Evolutionary conservation across 2,888 invertebrate species (phyloP).

Genomic region (Dusona sp.): DNA sequence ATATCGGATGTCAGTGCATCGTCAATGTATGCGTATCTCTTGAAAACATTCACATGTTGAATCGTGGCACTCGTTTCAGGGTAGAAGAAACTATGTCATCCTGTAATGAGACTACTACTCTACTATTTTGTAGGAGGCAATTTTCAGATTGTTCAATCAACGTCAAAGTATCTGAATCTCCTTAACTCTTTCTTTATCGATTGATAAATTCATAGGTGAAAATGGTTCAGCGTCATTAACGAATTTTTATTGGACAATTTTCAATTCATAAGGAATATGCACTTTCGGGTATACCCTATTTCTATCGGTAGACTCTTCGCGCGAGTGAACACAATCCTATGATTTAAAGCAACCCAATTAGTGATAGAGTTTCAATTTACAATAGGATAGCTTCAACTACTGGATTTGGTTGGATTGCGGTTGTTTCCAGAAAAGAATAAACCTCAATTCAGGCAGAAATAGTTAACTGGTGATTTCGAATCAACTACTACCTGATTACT

Average conservation of each 20-base stretch:
- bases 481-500: not conserved
- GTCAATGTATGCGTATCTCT: constrained; percentile 13
- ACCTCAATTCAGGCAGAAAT: not conserved
- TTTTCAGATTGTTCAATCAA: not conserved
- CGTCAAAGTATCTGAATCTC: not conserved
- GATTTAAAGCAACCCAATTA: constrained; percentile 19
- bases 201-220: not conserved
- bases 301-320: not conserved
- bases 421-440: not conserved
- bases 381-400: not conserved
- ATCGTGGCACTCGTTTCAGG: constrained; percentile 5
- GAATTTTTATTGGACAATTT: not conserved
- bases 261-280: not conserved
- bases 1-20: not conserved
- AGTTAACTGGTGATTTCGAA: not conserved
- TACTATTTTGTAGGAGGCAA: not conserved
- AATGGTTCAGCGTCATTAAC: not conserved
- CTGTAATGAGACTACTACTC: constrained; percentile 1
- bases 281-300: not conserved
- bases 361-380: not conserved
- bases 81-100: constrained; percentile 38
- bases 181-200: not conserved
- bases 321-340: not conserved
- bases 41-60: not conserved
- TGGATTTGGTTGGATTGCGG: not conserved